Conservation (phyloP, 2,888 invertebrate species). For the Drosophila meridionalis region DNA sequence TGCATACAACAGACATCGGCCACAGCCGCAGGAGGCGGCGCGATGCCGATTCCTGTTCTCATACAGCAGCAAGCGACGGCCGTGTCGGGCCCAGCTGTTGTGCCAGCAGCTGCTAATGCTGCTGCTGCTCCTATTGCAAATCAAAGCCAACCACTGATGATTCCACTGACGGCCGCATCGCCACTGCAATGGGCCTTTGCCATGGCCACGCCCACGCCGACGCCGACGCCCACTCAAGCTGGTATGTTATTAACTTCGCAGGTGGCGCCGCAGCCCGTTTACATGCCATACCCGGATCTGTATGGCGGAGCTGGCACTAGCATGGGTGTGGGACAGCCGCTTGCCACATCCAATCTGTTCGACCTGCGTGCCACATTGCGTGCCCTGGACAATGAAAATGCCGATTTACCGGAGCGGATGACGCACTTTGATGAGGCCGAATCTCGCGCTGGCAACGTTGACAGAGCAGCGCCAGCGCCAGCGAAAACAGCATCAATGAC, state of each 20-base stretch:
- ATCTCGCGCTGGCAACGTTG: constrained; percentile 14
- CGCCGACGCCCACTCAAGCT: constrained; percentile 67
- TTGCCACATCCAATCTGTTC: constrained; percentile 69
- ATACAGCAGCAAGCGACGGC: constrained; percentile 45
- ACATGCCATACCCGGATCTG: constrained; percentile 53
- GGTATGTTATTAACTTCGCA: constrained; percentile 71
- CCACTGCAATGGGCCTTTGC: constrained; percentile 75
- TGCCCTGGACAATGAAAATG: constrained; percentile 76
- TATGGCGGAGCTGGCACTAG: constrained; percentile 39
- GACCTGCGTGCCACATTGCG: constrained; percentile 74
- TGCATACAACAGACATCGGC: constrained; percentile 76
- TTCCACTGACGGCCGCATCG: constrained; percentile 19
- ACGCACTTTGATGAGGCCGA: constrained; percentile 48
- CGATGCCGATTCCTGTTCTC: constrained; percentile 43
- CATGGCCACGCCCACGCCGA: constrained; percentile 69
- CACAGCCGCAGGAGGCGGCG: constrained; percentile 32
- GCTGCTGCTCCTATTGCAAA: constrained; percentile 15
- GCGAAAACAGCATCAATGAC: constrained; percentile 19
- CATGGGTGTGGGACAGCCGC: constrained; percentile 21
- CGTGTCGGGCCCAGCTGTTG: constrained; percentile 15
- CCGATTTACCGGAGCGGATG: constrained; percentile 74
- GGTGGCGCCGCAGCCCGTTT: constrained; percentile 60
- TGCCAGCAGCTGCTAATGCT: constrained; percentile 16
- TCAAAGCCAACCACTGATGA: constrained; percentile 25
- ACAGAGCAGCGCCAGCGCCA: constrained; percentile 21